phyloP scores from a whole-genome alignment of 2,797 vertebrate species.

The Eulemur albifrons region DNA sequence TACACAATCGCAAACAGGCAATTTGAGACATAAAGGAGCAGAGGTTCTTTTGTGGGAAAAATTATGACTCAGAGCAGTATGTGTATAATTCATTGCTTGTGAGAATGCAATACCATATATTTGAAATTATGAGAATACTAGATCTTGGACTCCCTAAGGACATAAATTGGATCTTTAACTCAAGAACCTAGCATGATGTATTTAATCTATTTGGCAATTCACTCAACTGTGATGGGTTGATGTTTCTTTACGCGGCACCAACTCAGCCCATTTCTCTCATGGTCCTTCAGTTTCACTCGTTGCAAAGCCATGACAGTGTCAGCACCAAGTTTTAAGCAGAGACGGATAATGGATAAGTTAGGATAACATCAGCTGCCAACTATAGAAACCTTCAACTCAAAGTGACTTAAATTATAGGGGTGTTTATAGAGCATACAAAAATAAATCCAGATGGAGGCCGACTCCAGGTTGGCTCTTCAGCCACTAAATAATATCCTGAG shows the following conservation, averaged over 20 bases:
- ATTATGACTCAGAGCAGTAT: neutral
- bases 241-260: neutral
- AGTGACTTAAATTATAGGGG: neutral
- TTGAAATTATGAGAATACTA: neutral
- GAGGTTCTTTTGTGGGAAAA: conserved; percentile 18
- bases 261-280: neutral
- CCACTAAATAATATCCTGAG: neutral
- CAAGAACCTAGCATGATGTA: neutral
- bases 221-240: neutral
- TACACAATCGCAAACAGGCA: conserved; percentile 7
- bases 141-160: neutral
- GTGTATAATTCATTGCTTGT: neutral
- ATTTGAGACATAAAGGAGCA: conserved; percentile 27
- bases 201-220: neutral
- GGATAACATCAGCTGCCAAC: neutral
- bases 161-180: neutral
- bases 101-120: neutral
- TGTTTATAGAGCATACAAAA: neutral
- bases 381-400: neutral
- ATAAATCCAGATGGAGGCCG: neutral
- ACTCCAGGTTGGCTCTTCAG: neutral
- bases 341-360: neutral
- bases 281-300: neutral
- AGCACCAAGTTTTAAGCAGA: neutral
- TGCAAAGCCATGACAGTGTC: neutral